Conservation (phyloP, 2,797 vertebrate species). For the Pitangus sulphuratus region DNA sequence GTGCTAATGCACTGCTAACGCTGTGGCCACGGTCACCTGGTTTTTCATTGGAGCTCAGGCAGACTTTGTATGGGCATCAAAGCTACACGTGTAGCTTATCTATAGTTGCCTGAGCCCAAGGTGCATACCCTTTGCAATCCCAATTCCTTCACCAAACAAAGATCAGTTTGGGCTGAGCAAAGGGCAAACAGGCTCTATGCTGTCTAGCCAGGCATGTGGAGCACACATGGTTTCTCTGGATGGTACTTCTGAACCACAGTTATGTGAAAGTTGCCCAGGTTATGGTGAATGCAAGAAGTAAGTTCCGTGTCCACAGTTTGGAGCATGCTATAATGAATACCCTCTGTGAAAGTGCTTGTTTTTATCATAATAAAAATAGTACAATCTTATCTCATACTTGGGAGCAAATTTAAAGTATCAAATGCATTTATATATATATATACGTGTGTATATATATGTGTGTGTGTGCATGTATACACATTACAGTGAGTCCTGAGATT, state of each 20-base stretch:
- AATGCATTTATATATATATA: not conserved
- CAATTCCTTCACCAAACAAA: not conserved
- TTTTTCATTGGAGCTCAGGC: not conserved
- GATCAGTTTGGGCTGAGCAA: not conserved
- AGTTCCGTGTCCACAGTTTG: not conserved
- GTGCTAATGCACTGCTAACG: not conserved
- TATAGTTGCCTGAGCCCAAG: not conserved
- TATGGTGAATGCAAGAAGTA: not conserved
- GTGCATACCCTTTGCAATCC: not conserved
- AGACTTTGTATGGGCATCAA: not conserved
- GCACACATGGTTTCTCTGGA: not conserved
- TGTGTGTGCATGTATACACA: not conserved
- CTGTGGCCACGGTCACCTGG: not conserved
- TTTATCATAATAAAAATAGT: not conserved
- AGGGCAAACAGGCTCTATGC: not conserved
- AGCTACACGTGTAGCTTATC: not conserved
- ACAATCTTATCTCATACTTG: not conserved
- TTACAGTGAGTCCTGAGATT: not conserved
- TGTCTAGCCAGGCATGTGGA: not conserved
- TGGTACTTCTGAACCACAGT: not conserved
- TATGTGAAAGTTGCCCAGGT: not conserved
- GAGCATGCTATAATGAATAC: not conserved
- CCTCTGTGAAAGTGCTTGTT: not conserved
- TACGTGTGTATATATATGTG: accelerated
- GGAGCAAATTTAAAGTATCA: not conserved